phyloP scores from a whole-genome alignment of 2,797 vertebrate species.

The Ceyx erithaca region DNA sequence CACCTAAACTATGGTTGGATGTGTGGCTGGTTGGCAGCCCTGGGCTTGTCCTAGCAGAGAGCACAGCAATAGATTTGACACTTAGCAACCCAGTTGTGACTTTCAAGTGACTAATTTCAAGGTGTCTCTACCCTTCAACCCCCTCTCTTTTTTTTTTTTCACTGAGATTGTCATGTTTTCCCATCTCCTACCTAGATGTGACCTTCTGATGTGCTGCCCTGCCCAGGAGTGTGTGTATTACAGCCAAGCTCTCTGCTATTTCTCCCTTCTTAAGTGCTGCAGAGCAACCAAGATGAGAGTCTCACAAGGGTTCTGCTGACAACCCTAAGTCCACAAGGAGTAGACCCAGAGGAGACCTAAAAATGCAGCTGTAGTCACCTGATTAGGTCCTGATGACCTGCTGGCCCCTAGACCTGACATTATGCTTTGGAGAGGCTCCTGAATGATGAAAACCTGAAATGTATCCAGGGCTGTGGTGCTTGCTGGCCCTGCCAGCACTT shows the following conservation, averaged over 20 bases:
- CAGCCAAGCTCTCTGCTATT: background rate
- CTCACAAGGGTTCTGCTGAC: background rate
- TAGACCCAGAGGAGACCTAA: background rate
- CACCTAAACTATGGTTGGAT: background rate
- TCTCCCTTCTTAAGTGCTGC: background rate
- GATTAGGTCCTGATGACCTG: background rate
- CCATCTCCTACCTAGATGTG: accelerated
- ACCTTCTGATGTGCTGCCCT: background rate
- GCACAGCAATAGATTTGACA: no score
- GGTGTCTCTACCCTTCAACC: background rate
- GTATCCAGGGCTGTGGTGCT: accelerated
- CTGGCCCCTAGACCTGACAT: background rate
- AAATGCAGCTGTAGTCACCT: background rate
- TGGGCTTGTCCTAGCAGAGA: background rate
- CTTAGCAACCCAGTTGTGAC: background rate
- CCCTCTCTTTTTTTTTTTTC: background rate
- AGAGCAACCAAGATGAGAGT: background rate
- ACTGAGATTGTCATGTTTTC: background rate
- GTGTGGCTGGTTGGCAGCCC: accelerated
- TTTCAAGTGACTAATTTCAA: background rate
- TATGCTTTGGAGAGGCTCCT: background rate
- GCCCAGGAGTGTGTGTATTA: background rate
- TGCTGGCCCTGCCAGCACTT: background rate
- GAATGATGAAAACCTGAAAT: background rate
- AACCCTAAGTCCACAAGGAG: accelerated